Evolutionary conservation across 2,113 vertebrate genomes (phyloP), one percentile per base, ranked within the genome.

Genomic region (Hippoglossus stenolepis): DNA sequence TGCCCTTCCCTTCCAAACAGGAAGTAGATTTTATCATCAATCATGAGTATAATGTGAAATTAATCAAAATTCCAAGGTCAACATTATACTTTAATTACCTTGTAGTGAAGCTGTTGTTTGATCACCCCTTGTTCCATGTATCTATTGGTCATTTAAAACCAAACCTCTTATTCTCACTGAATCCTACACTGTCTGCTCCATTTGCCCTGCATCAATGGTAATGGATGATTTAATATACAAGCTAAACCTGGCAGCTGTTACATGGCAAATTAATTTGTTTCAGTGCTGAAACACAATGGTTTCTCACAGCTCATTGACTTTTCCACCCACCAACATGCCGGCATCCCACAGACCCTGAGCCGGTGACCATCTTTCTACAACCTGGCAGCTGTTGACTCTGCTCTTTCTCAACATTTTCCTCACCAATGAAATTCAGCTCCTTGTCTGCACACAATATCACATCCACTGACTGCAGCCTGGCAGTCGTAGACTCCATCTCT

Each of bases 231-330:
- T 62, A 74, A 74, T 86, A 72, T 40, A 56, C 59, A 61, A 28
- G 78, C 56, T 63, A 21, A 69, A 84, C 35, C 72, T 58, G 47
- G 65, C 75, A 80, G 58, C 45, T 71, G 77, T 23, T 87, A 18
- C 10, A 20, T 15, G 11, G 26, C 47, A 64, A 82, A 85, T 69
- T 53, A 40, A 81, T 75, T 73, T 70, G 31, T 65, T 59, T 70
- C 71, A 20, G 5, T 15, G 59, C 53, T 59, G 57, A 60, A 59
- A 80, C 9, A 72, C 15, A 64, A 35, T 5, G 5, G 10, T 60
- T 35, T 63, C 51, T 68, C 57, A 31, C 58, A 86, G 77, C 71
- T 84, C 71, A 72, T 58, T 81, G 54, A 77, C 72, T 65, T 28
- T 68, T 63, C 56, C 78, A 56, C 54, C 67, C 75, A 56, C 69